Evolutionary conservation across 92 coral and sea anemone species (phyloP), one percentile per base, ranked within the genome.

Genomic region (Parazoanthus darwini): DNA sequence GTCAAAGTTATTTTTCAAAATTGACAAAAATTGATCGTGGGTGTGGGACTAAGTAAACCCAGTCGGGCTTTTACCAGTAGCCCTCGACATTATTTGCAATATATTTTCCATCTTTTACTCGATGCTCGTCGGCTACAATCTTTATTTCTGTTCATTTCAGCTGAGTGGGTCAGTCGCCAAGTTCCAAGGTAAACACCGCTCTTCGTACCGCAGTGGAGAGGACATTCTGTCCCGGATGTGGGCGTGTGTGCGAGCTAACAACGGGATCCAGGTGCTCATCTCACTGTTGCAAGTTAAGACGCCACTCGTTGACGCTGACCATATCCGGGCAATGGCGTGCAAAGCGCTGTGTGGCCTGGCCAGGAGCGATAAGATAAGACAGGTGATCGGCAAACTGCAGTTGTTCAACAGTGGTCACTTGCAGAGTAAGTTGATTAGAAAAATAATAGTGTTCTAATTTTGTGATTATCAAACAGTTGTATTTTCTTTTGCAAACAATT

Each of bases 301-400:
- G 9, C 99, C 99, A 39, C 91, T 94, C 88, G 94, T 93, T 80
- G 95, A 94, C 85, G 98, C 99, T 5, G 99, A 97, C 68, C 91
- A 88, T 46, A 97, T 97, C 81, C 98, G 99, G 35, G 96, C 97
- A 26, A 78, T 95, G 90, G 99, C 99, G 38, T 97, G 99, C 87
- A 96, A 93, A 81, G 99, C 99, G 43, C 82, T 97, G 67, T 95
- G 95, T 79, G 99, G 98, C 37, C 88, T 97, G 88, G 94, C 99
- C 23, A 90, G 93, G 76, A 97, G 99, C 78, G 99, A 97, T 68
- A 94, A 93, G 89, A 97, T 97, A 10, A 86, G 95, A 81, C 98
- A 97, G 82, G 98, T 97, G 36, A 95, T 97, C 72, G 96, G 99
- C 75, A 97, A 97, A 83, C 94, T 97, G 6, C 96, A 96, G 82